A percentile compares a stretch with the other conserved stretches of the same genome.
phyloP scores from a whole-genome alignment of 2,113 vertebrate genomes.

The Charina bottae region DNA sequence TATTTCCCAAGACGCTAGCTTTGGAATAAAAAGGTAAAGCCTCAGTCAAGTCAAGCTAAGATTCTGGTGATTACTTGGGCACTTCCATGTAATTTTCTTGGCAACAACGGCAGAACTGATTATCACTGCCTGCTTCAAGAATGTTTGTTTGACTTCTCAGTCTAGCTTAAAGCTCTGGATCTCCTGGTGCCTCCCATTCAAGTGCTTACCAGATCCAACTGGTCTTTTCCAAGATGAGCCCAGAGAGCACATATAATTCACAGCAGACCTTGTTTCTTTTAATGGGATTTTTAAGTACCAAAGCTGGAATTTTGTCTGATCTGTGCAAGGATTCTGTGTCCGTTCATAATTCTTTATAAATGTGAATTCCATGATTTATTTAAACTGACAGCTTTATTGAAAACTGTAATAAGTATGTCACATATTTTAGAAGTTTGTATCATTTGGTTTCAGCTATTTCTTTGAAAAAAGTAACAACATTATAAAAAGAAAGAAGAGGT shows the following conservation, averaged over 20 bases:
- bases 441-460: not conserved
- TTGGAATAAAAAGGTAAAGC: too few relatives aligned
- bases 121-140: not conserved
- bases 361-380: not conserved
- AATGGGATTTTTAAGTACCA: not conserved
- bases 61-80: not conserved
- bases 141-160: not conserved
- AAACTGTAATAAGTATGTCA: too few relatives aligned
- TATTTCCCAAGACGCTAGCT: not conserved
- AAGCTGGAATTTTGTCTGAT: not conserved
- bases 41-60: not conserved
- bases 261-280: not conserved
- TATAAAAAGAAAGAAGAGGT: not conserved
- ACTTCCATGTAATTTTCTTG: not conserved
- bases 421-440: not conserved
- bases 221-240: too few relatives aligned
- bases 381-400: not conserved
- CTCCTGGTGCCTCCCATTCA: too few relatives aligned
- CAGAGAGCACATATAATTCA: not conserved
- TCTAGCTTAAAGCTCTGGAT: not conserved
- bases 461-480: not conserved
- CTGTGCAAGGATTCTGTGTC: not conserved
- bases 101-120: not conserved
- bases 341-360: not conserved
- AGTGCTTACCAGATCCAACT: too few relatives aligned